Evolutionary conservation across 2,888 invertebrate species (phyloP).

Genomic region (Emmelina monodactyla): DNA sequence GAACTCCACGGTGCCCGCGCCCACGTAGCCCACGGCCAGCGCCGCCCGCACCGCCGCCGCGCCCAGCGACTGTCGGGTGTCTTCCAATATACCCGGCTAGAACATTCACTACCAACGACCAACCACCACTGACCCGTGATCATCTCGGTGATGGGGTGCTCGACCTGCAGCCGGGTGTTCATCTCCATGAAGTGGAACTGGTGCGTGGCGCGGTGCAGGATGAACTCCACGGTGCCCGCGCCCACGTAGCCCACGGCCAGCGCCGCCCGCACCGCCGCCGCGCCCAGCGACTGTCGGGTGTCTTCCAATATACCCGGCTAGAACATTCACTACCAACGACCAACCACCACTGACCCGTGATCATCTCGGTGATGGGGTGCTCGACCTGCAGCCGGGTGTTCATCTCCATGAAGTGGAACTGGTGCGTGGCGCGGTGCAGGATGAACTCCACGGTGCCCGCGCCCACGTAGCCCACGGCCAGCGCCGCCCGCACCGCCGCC

Average conservation of each 20-base stretch:
- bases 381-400: slow-evolving; percentile 96
- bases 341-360: too few relatives aligned
- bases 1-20: slow-evolving; percentile 98
- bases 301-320: slow-evolving; percentile 87
- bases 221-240: slow-evolving; percentile 98
- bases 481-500: slow-evolving; percentile 93
- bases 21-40: slow-evolving; percentile 94
- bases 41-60: slow-evolving; percentile 94
- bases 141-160: slow-evolving; percentile 98
- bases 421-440: slow-evolving; percentile 82
- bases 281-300: slow-evolving; percentile 79
- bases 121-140: too few relatives aligned
- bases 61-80: slow-evolving; percentile 80
- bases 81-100: slow-evolving; percentile 86
- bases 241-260: slow-evolving; percentile 96
- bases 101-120: too few relatives aligned
- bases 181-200: slow-evolving; percentile 99
- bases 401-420: slow-evolving; percentile 99
- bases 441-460: slow-evolving; percentile 99
- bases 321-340: too few relatives aligned
- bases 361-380: slow-evolving; percentile 97
- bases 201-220: slow-evolving; percentile 84
- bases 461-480: slow-evolving; percentile 95
- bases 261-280: slow-evolving; percentile 93
- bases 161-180: slow-evolving; percentile 96